Evolutionary conservation across 2,113 vertebrate species (phyloP), one percentile per base, ranked within the genome.

Genomic region (Anolis sagrei): DNA sequence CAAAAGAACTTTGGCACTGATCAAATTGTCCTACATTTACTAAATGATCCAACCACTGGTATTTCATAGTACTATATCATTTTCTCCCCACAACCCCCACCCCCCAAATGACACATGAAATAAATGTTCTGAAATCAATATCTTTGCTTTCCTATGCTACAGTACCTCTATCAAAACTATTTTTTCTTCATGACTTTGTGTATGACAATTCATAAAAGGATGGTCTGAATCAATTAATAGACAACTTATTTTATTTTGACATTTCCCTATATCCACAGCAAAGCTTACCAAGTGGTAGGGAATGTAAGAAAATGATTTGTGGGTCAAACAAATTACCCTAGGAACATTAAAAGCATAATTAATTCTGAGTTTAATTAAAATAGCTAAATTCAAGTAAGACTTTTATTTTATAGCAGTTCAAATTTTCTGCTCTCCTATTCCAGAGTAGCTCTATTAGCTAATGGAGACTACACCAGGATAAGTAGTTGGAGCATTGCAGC

Each of bases 281-380:
- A 66, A 72, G 85, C 74, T 74, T 76, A 78, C 72, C 18, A 29
- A 73, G 69, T 7, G 39, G 80, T 39, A 85, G 27, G 75, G 72
- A 64, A 66, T 44, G 62, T 79, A 84, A 81, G 80, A 25, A 86
- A 87, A 64, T 58, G 29, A 36, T 91, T 92, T 86, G 78, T 14
- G 13, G 91, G 92, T 93, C 89, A 92, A 93, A 87, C 87, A 91
- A 93, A 95, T 94, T 94, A 92, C 88, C 90, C 90, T 89, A 81
- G 77, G 88, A 87, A 94, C 85, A 93, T 94, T 92, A 89, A 90
- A 92, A 70, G 34, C 72, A 84, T 91, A 89, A 92, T 94, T 89
- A 91, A 91, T 93, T 54, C 44, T 66, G 48, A 34, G 32, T 73
- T 94, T 91, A 82, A 92, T 92, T 89, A 90, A 92, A 91, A 82